Evolutionary conservation across 37 sponge, comb jelly and placozoan genomes (phyloP).

Genomic region (Amphimedon queenslandica): DNA sequence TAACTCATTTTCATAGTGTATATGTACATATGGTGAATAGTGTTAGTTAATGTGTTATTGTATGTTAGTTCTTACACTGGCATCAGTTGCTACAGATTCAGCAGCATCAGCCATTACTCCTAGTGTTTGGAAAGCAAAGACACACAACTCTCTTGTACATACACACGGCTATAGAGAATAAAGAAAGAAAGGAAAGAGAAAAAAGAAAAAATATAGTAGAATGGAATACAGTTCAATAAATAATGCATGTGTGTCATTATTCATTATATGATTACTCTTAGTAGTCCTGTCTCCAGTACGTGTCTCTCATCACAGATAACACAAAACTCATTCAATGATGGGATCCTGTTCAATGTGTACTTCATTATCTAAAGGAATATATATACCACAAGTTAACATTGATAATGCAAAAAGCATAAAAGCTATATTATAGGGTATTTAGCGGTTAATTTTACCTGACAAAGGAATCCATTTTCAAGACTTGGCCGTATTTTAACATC

Average conservation of each 20-base stretch:
- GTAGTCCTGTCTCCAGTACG: constrained; percentile 47
- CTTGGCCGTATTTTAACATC: constrained; percentile 31
- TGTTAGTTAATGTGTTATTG: no score
- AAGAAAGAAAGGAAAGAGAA: not conserved
- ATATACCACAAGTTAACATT: not conserved
- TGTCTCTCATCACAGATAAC: constrained; percentile 89
- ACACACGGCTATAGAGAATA: constrained; percentile 64
- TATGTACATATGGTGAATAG: no score
- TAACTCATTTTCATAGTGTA: no score
- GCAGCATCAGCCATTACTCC: constrained; percentile 89
- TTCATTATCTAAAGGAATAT: constrained; percentile 12
- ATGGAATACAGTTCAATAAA: not conserved
- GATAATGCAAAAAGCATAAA: not conserved
- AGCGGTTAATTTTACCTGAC: constrained; percentile 25
- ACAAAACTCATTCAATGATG: constrained; percentile 79
- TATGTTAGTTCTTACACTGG: constrained; percentile 49
- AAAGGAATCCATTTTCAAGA: constrained; percentile 59
- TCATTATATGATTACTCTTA: constrained; percentile 37
- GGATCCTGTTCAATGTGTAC: constrained; percentile 62
- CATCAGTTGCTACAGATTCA: constrained; percentile 69
- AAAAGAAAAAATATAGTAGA: not conserved
- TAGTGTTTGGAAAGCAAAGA: constrained; percentile 83
- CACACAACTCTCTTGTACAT: constrained; percentile 76
- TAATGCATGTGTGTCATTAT: not conserved
- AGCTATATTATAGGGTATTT: not conserved